These are phyloP conservation scores for Phortica okadai DNA, from an alignment of 2,888 invertebrate species.

Conservation along the genomic window DNA sequence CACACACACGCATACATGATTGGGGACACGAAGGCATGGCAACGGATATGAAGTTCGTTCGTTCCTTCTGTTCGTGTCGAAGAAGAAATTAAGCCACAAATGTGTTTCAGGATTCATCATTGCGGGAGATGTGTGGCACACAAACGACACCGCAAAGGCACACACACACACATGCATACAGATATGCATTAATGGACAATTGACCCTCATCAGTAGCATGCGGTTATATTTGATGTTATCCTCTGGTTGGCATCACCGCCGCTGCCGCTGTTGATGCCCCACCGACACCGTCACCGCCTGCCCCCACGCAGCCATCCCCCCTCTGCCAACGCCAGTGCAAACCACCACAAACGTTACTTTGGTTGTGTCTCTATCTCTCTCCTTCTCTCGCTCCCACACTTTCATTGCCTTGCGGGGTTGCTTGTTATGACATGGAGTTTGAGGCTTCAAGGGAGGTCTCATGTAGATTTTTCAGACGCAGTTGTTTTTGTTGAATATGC, in stretches of 20 bases:
- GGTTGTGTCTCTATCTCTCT: background rate
- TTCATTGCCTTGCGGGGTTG: background rate
- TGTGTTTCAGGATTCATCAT: no score
- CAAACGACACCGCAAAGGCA: slow-evolving; percentile 51
- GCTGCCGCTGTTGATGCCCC: background rate
- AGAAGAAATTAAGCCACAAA: no score
- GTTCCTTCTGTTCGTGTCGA: no score
- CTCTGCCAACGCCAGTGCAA: no score
- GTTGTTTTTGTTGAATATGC: slow-evolving; percentile 5
- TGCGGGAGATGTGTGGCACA: slow-evolving; percentile 44
- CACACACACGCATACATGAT: slow-evolving; percentile 22
- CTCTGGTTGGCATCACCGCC: background rate
- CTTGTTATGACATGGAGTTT: background rate
- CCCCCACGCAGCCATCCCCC: background rate
- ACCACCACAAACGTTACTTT: no score
- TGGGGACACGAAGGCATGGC: no score
- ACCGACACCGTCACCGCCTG: background rate
- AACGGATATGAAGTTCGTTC: no score
- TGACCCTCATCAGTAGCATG: slow-evolving; percentile 41
- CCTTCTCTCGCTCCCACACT: background rate
- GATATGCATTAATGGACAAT: slow-evolving; percentile 37
- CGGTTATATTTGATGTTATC: slow-evolving; percentile 25
- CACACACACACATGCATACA: slow-evolving; percentile 35
- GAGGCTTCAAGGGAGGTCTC: background rate
- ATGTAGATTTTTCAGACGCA: background rate